Evolutionary conservation across 2,113 vertebrate genomes (phyloP).

Genomic region (Suncus etruscus): DNA sequence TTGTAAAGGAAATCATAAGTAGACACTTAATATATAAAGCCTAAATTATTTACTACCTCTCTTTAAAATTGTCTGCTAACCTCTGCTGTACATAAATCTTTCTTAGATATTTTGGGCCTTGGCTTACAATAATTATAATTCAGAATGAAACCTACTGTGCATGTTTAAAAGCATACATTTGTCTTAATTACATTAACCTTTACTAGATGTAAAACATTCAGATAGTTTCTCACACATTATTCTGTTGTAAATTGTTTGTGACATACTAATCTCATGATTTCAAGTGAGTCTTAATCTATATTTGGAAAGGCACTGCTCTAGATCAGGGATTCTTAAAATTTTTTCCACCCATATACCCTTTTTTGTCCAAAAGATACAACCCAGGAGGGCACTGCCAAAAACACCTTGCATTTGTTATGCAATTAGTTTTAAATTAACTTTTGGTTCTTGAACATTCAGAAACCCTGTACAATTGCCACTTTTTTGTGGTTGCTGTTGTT

Average conservation of each 20-base stretch:
- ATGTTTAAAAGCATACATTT: not conserved
- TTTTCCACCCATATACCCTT: too few relatives aligned
- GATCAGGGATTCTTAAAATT: not conserved
- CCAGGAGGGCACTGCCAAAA: too few relatives aligned
- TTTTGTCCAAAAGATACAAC: too few relatives aligned
- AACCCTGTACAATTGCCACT: too few relatives aligned
- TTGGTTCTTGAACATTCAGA: too few relatives aligned
- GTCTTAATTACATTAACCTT: conserved; percentile 41
- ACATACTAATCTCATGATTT: conserved; percentile 25
- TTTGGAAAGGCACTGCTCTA: conserved; percentile 18
- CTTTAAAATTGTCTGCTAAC: not conserved
- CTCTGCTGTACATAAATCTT: not conserved
- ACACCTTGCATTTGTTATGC: too few relatives aligned
- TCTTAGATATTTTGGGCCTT: conserved; percentile 25
- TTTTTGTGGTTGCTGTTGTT: too few relatives aligned
- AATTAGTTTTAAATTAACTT: too few relatives aligned
- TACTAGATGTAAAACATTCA: not conserved
- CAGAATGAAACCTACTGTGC: not conserved
- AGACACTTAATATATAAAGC: not conserved
- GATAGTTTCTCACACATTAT: not conserved
- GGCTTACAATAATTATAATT: conserved; percentile 12
- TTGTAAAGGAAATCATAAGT: not conserved
- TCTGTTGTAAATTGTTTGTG: not conserved
- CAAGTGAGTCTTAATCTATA: conserved; percentile 8
- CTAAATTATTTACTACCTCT: conserved; percentile 42